These are phyloP conservation scores for Sogatella furcifera DNA, from an alignment of 1,140 invertebrate genomes.

Conservation along the genomic window DNA sequence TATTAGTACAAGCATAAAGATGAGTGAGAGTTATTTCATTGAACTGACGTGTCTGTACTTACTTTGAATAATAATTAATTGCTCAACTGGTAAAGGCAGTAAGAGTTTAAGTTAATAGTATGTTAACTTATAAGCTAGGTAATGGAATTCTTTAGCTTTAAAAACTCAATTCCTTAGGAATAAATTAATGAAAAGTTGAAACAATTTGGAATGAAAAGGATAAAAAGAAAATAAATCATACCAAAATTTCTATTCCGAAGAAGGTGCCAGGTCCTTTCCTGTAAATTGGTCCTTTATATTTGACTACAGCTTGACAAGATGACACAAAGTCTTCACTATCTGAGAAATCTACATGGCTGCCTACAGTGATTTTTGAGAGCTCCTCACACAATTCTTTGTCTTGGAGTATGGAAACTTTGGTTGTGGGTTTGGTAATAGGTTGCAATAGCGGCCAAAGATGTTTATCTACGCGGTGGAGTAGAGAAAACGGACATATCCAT, in stretches of 20 bases:
- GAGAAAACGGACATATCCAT: conserved; percentile 16
- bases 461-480: conserved; percentile 18
- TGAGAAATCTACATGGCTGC: conserved; percentile 13
- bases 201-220: neutral
- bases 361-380: conserved; percentile 14
- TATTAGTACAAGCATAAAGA: no score
- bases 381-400: conserved; percentile 14
- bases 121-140: no score
- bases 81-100: no score
- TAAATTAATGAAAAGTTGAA: conserved; percentile 1
- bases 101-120: no score
- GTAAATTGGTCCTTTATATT: conserved; percentile 22
- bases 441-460: conserved; percentile 16
- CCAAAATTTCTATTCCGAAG: conserved; percentile 27
- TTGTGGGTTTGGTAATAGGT: conserved; percentile 15
- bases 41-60: no score
- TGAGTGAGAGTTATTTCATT: no score
- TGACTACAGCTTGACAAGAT: conserved; percentile 17
- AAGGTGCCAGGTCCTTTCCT: conserved; percentile 23
- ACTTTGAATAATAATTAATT: no score
- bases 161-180: neutral
- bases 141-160: no score
- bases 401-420: conserved; percentile 17
- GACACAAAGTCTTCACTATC: conserved; percentile 4
- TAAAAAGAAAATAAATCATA: conserved; percentile 14